Conservation (phyloP, 2,797 vertebrate genomes). For the Pseudochromis fuscus region DNA sequence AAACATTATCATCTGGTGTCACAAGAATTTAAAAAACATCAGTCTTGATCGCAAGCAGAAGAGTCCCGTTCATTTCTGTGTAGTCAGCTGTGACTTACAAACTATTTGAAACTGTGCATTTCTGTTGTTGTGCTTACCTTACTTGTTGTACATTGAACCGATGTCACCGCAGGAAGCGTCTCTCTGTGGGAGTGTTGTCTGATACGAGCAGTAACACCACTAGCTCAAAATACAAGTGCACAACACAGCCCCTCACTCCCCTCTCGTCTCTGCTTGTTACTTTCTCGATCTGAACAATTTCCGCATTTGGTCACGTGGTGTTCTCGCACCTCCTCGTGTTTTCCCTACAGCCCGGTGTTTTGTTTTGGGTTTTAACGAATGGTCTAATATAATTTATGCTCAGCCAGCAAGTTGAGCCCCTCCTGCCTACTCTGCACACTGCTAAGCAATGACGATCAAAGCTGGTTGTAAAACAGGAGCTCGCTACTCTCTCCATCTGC, state of each 20-base stretch:
- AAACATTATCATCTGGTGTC: too few relatives aligned
- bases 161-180: background rate
- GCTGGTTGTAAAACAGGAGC: background rate
- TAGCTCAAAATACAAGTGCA: slow-evolving; percentile 31
- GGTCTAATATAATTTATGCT: background rate
- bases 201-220: background rate
- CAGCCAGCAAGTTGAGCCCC: background rate
- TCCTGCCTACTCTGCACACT: background rate
- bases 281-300: slow-evolving; percentile 37
- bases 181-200: background rate
- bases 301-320: slow-evolving; percentile 75
- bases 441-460: background rate
- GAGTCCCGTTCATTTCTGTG: too few relatives aligned
- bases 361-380: background rate
- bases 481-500: background rate
- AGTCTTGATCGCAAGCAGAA: too few relatives aligned
- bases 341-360: background rate
- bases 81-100: too few relatives aligned
- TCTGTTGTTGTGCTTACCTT: too few relatives aligned
- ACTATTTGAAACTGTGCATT: too few relatives aligned
- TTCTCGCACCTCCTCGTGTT: background rate
- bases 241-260: slow-evolving; percentile 5
- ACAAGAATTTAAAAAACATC: too few relatives aligned
- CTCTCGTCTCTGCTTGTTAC: slow-evolving; percentile 15
- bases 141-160: background rate